Percentiles rank a stretch among this genome's conserved stretches.
Evolutionary conservation across 2,113 vertebrate species (phyloP).

Genomic region (Spea multiplicata): DNA sequence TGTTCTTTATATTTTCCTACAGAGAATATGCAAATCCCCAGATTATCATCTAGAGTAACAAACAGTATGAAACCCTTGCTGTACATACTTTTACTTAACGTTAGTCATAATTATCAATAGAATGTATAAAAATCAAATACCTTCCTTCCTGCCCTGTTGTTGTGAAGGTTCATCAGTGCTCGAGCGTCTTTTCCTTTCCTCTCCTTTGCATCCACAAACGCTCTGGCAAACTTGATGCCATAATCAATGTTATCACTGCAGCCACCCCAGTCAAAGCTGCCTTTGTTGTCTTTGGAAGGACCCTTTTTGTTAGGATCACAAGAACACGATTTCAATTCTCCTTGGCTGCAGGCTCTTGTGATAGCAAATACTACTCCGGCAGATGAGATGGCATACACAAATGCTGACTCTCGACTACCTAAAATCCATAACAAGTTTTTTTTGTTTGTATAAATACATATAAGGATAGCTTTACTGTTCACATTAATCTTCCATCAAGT

Average conservation of each 20-base stretch:
- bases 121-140: constrained; percentile 55
- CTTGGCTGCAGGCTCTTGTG: constrained; percentile 92
- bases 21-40: no score
- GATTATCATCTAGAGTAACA: no score
- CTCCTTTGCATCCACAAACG: constrained; percentile 91
- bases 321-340: constrained; percentile 89
- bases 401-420: constrained; percentile 93
- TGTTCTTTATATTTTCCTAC: no score
- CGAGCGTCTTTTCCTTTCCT: constrained; percentile 83
- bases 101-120: no score
- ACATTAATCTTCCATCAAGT: no score
- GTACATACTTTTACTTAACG: no score
- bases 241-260: constrained; percentile 95
- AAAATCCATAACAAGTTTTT: constrained; percentile 17
- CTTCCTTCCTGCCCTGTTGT: constrained; percentile 92
- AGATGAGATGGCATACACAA: constrained; percentile 93
- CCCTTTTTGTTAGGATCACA: constrained; percentile 91
- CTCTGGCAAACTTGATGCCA: constrained; percentile 83
- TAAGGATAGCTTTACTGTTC: no score
- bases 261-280: constrained; percentile 91
- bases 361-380: constrained; percentile 92
- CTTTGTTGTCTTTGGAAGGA: constrained; percentile 77
- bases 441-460: not conserved
- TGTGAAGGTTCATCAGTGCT: constrained; percentile 92
- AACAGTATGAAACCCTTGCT: no score